These are phyloP conservation scores for Aplochiton taeniatus DNA, from an alignment of 2,797 vertebrate genomes.

Conservation along the genomic window DNA sequence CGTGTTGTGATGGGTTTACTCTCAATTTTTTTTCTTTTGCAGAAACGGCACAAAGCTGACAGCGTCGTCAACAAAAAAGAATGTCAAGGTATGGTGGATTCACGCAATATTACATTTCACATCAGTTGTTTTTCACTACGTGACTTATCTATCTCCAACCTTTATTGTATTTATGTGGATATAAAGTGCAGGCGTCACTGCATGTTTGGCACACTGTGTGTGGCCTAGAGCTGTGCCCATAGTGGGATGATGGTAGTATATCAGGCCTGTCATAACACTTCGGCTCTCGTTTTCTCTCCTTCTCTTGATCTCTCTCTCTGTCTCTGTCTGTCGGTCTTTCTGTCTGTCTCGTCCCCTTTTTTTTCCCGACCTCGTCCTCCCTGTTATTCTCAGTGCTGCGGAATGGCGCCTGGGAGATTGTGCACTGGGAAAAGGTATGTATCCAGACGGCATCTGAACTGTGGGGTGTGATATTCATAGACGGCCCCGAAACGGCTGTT, in stretches of 20 bases:
- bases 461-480: constrained; percentile 8
- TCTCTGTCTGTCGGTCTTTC: neutral
- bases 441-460: constrained; percentile 23
- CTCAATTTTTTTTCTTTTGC: constrained; percentile 43
- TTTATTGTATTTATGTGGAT: no score
- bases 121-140: no score
- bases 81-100: constrained; percentile 87
- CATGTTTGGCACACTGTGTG: no score
- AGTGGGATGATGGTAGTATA: neutral
- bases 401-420: constrained; percentile 98
- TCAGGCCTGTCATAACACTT: neutral
- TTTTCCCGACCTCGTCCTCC: constrained; percentile 27
- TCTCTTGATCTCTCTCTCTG: neutral
- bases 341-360: constrained; percentile 2
- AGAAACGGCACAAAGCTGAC: constrained; percentile 99
- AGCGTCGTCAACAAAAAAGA: constrained; percentile 95
- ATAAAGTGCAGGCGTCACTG: no score
- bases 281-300: neutral
- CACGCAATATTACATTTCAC: no score
- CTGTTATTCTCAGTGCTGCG: constrained; percentile 82
- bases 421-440: constrained; percentile 99
- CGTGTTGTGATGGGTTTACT: neutral
- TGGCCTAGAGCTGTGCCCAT: no score
- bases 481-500: neutral
- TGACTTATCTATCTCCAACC: no score